Evolutionary conservation across 2,888 invertebrate species (phyloP), one percentile per base, ranked within the genome.

Genomic region (Abscondita cerata): DNA sequence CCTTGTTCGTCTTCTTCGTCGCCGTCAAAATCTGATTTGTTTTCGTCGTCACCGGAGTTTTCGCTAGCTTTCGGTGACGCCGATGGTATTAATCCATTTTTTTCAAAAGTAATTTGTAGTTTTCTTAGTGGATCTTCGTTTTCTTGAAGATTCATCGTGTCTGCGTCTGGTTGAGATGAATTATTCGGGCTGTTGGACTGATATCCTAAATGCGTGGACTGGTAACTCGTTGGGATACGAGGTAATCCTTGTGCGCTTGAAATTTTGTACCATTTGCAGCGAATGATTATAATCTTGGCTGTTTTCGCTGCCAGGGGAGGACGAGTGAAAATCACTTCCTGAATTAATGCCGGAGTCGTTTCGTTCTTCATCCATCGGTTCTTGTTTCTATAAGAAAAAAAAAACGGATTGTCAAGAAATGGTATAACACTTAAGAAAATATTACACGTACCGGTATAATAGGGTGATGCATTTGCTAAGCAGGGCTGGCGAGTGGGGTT

Each of bases 301-400:
- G 57, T 73, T 70, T 53, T 86, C 85, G 8, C 84, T 85, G 1
- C 84, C 84, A 0, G 86, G 86, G 0, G 87, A 86, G 0, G 85
- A 84, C 62, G 86, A 86, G 69, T 84, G 84, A 71, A 85, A 85
- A 68, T 86, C 86, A n/a, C 85, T 85, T 70, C 85, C 86, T 69
- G 87, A 87, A 5, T 85, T 83, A 59, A 87, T 84, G 1, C 85
- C 84, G 69, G 86, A 87, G 64, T 86, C 86, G 70, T 86, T 85
- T 77, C 82, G 59, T 77, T 79, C 78, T 25, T 73, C 73, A 8
- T 82, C 81, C 61, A 76, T 71, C 0, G 79, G 78, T 76, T 86
- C 86, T 64, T 83, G 80, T 83, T 87, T 87, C 87, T 87, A 11
- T 44, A 82, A 76, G 33, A 62, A 66, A 67, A 67, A n/a, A n/a